Evolutionary conservation across 2,797 vertebrate species (phyloP).

Genomic region (Halcyon smyrnensis): DNA sequence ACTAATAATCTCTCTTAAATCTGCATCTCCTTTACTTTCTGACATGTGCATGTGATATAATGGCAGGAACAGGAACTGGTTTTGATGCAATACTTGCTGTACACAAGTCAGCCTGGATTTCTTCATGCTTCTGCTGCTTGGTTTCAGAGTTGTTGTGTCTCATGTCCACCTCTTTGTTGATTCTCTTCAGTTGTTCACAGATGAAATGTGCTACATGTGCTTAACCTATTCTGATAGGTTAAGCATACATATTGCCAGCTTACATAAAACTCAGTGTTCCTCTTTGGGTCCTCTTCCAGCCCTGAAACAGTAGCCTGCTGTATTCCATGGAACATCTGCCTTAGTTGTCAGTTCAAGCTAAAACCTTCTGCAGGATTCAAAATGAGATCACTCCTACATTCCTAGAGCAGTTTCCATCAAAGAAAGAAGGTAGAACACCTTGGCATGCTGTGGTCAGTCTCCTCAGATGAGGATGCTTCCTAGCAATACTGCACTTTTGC

Average conservation of each 20-base stretch:
- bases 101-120: neutral
- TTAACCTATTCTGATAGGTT: neutral
- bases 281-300: neutral
- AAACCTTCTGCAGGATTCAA: neutral
- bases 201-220: neutral
- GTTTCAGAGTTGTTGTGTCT: neutral
- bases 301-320: neutral
- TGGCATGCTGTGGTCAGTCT: neutral
- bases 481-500: neutral
- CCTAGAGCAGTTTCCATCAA: neutral
- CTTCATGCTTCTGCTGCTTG: neutral
- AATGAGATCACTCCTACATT: neutral
- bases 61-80: neutral
- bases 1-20: neutral
- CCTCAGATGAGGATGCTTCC: neutral
- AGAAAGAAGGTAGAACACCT: neutral
- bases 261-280: neutral
- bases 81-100: neutral
- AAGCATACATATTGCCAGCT: neutral
- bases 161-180: neutral
- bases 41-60: rapidly evolving
- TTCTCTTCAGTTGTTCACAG: neutral
- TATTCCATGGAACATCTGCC: neutral
- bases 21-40: neutral
- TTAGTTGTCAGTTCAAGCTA: neutral